Percentiles rank a stretch among this genome's conserved stretches.
Evolutionary conservation across 2,113 vertebrate species (phyloP).

Genomic region (Rhynchomys soricoides): DNA sequence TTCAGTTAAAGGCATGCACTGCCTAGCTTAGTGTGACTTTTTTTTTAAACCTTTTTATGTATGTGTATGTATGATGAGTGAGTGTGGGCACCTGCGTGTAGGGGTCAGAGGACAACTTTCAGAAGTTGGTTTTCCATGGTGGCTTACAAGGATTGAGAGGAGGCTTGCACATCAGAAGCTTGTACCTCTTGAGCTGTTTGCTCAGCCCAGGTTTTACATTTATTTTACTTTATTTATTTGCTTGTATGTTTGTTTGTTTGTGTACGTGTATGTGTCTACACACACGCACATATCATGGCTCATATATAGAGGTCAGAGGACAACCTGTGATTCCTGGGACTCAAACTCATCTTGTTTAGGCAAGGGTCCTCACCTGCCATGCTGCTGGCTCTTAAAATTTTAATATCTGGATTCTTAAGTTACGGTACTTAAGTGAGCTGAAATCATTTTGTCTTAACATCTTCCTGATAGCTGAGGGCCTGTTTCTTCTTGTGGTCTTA

Average conservation of each 20-base stretch:
- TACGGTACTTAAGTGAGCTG: background rate
- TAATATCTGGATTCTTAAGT: background rate
- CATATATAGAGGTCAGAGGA: background rate
- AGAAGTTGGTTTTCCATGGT: background rate
- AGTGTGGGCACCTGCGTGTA: background rate
- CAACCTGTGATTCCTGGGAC: background rate
- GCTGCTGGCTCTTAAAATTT: background rate
- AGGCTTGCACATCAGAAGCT: background rate
- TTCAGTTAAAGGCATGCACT: background rate
- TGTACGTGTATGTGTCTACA: background rate
- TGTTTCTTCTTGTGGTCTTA: background rate
- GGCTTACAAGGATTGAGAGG: background rate
- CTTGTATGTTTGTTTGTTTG: background rate
- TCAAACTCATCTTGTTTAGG: background rate
- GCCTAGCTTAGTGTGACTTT: background rate
- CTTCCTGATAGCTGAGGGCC: background rate
- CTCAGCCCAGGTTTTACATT: background rate
- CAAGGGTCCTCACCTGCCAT: background rate
- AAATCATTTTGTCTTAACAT: background rate
- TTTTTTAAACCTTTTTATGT: background rate
- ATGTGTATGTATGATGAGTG: background rate
- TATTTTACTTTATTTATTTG: background rate
- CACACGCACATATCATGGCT: background rate
- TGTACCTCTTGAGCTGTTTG: background rate
- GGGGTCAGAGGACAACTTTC: background rate